Evolutionary conservation across 2,888 invertebrate genomes (phyloP), one percentile per base, ranked within the genome.

Genomic region (Limenitis camilla): DNA sequence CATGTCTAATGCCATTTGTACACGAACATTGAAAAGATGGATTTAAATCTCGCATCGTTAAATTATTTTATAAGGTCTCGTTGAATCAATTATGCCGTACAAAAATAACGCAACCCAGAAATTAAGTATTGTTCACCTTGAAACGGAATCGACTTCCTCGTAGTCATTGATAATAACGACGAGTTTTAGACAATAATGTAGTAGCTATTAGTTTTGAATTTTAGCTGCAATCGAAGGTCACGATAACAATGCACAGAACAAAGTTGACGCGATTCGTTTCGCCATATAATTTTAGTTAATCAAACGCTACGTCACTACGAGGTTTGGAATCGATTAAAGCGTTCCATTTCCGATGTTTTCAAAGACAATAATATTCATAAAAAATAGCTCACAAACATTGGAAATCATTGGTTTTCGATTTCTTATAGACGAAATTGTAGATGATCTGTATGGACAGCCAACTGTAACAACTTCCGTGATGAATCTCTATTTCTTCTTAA

Each of bases 401-500:
- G 78, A 52, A 78, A 78, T 74, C 71, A 66, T 64, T 71, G 67
- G 74, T 78, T 82, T 82, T 79, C 78, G 76, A 76, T 72, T 74
- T 73, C 69, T 69, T 66, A 76, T 69, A 72, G 78, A 77, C 81
- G 73, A 66, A 55, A 72, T 79, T 78, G 78, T 78, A 67, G 78
- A 81, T 80, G 81, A 83, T 82, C 81, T 77, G 76, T 74, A 64
- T 71, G 76, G 67, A 85, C 84, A 82, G 77, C 76, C 77, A 74
- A 83, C 78, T 87, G 87, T 85, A 82, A 86, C 86, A 75, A 79
- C 77, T 86, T 85, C 86, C 85, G 83, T 80, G 76, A 74, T 73
- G 69, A 68, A 72, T 79, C 78, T 77, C 78, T 82, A 80, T 79
- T 84, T 81, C 75, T 80, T 83, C 71, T 76, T 76, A 19, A 19